phyloP scores from a whole-genome alignment of 2,797 vertebrate genomes.

The Pygocentrus nattereri region DNA sequence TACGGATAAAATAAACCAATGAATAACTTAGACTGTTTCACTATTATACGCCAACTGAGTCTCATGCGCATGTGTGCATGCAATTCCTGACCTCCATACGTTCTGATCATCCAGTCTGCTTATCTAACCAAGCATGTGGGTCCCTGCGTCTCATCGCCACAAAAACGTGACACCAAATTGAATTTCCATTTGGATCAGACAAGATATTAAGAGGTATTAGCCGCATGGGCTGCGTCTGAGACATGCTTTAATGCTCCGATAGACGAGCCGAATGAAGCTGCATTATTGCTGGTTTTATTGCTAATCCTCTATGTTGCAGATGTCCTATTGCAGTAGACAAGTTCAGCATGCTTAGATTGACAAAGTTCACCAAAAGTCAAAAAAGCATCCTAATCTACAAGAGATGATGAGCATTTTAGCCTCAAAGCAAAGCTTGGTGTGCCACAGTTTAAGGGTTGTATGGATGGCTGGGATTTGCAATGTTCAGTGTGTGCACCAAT shows the following conservation, averaged over 20 bases:
- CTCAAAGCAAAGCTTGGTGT: neutral
- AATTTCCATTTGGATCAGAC: conserved; percentile 36
- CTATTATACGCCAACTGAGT: neutral
- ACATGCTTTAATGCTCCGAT: conserved; percentile 21
- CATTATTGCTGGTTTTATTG: conserved; percentile 30
- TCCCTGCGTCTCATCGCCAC: neutral
- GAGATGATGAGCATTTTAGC: neutral
- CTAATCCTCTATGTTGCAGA: conserved; percentile 44
- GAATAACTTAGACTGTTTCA: neutral
- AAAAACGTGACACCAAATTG: conserved; percentile 14
- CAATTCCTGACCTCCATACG: conserved; percentile 3
- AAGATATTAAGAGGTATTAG: conserved; percentile 38
- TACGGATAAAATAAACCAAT: neutral
- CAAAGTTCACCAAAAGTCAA: conserved; percentile 11
- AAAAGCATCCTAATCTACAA: neutral
- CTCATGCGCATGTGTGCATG: neutral
- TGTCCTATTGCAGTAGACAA: conserved; percentile 22
- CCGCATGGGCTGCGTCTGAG: conserved; percentile 2
- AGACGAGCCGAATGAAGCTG: conserved; percentile 32
- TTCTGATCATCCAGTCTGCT: neutral
- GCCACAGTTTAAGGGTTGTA: too few relatives aligned
- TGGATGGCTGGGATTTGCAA: neutral
- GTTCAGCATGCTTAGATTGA: conserved; percentile 2
- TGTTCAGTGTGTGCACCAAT: neutral
- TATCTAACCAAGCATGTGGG: conserved; percentile 1